Conservation (phyloP, 2,888 invertebrate species). For the Ferrisia virgata region DNA sequence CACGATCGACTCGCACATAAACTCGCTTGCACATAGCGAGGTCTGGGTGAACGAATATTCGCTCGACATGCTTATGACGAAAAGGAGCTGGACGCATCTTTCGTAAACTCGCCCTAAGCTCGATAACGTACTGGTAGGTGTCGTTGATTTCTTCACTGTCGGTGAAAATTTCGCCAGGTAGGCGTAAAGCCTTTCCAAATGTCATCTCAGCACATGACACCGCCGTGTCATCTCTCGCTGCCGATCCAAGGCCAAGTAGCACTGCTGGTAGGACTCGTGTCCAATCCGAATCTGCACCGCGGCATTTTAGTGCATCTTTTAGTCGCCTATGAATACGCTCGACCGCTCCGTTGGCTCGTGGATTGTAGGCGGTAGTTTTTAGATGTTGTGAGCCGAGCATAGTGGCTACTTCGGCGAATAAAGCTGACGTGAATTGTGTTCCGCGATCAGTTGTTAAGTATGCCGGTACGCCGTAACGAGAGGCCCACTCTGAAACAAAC, state of each 20-base stretch:
- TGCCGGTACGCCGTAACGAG: conserved; percentile 53
- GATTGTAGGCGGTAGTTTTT: conserved; percentile 45
- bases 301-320: conserved; percentile 44
- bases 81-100: not conserved
- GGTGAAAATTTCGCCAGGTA: not conserved
- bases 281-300: not conserved
- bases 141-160: not conserved
- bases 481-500: too few species aligned
- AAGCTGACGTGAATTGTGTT: conserved; percentile 52
- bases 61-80: not conserved
- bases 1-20: conserved; percentile 43
- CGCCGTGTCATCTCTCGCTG: not conserved
- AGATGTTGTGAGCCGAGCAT: not conserved
- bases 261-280: not conserved
- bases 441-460: conserved; percentile 53
- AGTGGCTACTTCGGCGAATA: conserved; percentile 49
- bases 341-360: conserved; percentile 43
- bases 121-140: not conserved
- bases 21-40: conserved; percentile 14
- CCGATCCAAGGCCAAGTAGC: not conserved
- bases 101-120: not conserved
- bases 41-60: conserved; percentile 8
- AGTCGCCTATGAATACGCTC: conserved; percentile 43
- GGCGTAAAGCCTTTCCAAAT: not conserved
- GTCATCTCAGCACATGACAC: not conserved